Conservation (phyloP, 2,888 invertebrate species). For the Ariolimax columbianus region DNA sequence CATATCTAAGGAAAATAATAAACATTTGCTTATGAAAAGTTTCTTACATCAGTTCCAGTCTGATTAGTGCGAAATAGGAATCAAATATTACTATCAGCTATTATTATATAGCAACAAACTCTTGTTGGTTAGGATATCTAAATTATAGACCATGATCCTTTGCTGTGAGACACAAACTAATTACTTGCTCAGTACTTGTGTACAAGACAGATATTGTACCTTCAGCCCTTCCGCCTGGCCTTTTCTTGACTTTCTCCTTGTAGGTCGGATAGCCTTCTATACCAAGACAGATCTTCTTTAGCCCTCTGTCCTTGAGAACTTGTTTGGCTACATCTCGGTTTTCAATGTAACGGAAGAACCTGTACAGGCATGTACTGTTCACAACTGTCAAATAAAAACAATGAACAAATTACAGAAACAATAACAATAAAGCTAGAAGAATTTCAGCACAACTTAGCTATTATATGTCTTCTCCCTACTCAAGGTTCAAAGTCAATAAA, state of each 20-base stretch:
- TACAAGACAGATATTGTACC: slow-evolving; percentile 64
- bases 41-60: too few species aligned
- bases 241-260: slow-evolving; percentile 97
- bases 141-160: too few species aligned
- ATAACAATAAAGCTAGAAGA: neutral
- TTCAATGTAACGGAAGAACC: slow-evolving; percentile 99
- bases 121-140: too few species aligned
- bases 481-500: too few species aligned
- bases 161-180: too few species aligned
- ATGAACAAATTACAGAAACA: neutral
- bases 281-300: slow-evolving; percentile 98
- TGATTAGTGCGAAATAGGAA: too few species aligned
- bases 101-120: too few species aligned
- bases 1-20: too few species aligned
- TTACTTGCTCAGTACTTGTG: slow-evolving; percentile 3
- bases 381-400: slow-evolving; percentile 83
- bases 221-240: slow-evolving; percentile 96
- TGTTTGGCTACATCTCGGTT: slow-evolving; percentile 99
- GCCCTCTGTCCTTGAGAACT: slow-evolving; percentile 97
- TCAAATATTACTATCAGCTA: too few species aligned
- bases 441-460: neutral
- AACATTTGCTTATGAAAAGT: too few species aligned
- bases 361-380: slow-evolving; percentile 94
- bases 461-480: too few species aligned
- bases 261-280: slow-evolving; percentile 99